Evolutionary conservation across 2,888 invertebrate species (phyloP).

Genomic region (Cryptus armator): DNA sequence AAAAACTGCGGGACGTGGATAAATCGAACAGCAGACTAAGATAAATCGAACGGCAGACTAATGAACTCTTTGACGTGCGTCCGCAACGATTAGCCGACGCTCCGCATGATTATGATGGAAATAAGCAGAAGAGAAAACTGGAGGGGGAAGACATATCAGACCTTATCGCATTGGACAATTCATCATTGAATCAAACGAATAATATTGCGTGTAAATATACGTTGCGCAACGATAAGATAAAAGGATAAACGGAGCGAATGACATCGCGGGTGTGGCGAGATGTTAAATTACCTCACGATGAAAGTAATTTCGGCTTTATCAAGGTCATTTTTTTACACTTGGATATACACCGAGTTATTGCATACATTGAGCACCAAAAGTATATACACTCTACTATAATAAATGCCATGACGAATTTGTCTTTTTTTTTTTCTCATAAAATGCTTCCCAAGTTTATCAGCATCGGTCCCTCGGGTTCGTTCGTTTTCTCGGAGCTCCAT

Average conservation of each 20-base stretch:
- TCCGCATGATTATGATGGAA: not conserved
- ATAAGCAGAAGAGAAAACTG: not conserved
- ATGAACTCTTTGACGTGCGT: conserved; percentile 15
- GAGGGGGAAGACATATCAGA: not conserved
- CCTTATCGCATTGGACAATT: conserved; percentile 15
- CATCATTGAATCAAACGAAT: conserved; percentile 4
- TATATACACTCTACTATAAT: no score
- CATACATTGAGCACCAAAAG: no score
- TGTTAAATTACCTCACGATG: not conserved
- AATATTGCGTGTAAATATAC: not conserved
- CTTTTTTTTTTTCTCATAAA: no score
- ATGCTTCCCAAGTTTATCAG: no score
- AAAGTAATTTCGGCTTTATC: not conserved
- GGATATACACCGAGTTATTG: no score
- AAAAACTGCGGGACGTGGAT: not conserved
- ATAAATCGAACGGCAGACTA: not conserved
- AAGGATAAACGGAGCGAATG: not conserved
- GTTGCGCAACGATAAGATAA: conserved; percentile 24
- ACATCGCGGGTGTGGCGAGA: not conserved
- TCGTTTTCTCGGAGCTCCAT: no score
- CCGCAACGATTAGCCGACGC: not conserved
- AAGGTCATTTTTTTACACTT: not conserved
- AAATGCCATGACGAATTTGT: no score
- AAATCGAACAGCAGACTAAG: conserved; percentile 3
- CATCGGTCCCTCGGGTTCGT: no score